phyloP scores from a whole-genome alignment of 2,888 invertebrate genomes.

The Pelosia muscerda region DNA sequence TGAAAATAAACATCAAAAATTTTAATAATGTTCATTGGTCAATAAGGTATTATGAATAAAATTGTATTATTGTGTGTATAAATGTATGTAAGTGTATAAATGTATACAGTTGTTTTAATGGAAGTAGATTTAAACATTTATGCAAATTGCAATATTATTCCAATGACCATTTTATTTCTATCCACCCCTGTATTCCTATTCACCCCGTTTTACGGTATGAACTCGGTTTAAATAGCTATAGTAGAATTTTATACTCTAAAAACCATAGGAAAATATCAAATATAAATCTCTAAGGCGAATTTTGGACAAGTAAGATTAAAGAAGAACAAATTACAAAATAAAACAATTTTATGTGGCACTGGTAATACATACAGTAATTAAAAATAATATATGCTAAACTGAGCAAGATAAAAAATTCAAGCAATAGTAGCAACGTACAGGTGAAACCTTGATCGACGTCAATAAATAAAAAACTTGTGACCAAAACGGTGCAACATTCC shows the following conservation, averaged over 20 bases:
- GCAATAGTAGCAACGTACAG: background rate
- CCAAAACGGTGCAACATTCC: background rate
- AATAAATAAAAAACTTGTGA: constrained; percentile 12
- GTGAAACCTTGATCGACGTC: constrained; percentile 25
- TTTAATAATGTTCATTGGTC: too few species aligned
- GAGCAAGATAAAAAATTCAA: background rate
- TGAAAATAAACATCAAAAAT: too few species aligned
- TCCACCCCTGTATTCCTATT: too few species aligned
- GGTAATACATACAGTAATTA: background rate
- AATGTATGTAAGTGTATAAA: too few species aligned
- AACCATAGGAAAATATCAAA: background rate
- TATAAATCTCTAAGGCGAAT: background rate
- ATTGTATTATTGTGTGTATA: too few species aligned
- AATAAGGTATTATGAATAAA: too few species aligned
- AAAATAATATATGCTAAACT: background rate
- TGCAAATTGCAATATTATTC: too few species aligned
- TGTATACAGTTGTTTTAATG: too few species aligned
- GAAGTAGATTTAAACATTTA: too few species aligned
- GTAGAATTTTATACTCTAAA: background rate
- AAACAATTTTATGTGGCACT: background rate
- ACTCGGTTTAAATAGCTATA: too few species aligned
- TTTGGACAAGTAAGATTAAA: background rate
- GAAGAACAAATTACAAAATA: background rate
- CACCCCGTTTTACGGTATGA: too few species aligned
- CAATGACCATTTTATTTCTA: too few species aligned